Conservation (phyloP, 2,113 vertebrate genomes). For the Hypanus sabinus region DNA sequence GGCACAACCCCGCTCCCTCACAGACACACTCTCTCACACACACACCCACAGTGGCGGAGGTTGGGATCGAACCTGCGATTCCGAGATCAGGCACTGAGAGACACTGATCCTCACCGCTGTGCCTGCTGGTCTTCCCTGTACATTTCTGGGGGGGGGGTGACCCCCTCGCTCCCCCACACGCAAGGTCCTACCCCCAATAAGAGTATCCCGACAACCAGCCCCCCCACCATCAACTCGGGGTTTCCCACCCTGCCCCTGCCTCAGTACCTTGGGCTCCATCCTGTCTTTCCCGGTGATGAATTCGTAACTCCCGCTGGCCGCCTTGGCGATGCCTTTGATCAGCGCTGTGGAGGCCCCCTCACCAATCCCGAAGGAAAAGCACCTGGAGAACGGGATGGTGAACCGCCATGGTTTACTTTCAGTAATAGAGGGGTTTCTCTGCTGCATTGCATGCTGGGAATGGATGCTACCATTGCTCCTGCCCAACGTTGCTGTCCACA, state of each 20-base stretch:
- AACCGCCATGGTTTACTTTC: background rate
- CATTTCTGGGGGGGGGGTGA: too few species aligned
- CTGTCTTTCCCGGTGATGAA: constrained; percentile 68
- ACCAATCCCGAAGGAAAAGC: constrained; percentile 77
- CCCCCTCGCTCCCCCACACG: too few species aligned
- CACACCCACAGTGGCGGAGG: too few species aligned
- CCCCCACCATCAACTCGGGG: too few species aligned
- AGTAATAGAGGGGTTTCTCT: background rate
- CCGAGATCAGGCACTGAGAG: too few species aligned
- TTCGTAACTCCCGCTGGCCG: constrained; percentile 60
- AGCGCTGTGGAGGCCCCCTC: constrained; percentile 72
- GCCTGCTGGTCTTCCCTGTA: too few species aligned
- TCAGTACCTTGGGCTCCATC: constrained; percentile 70
- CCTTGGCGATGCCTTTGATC: constrained; percentile 64
- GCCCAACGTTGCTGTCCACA: background rate
- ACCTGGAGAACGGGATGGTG: constrained; percentile 49
- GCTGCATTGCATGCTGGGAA: background rate
- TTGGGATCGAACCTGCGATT: too few species aligned
- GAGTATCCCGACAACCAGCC: too few species aligned
- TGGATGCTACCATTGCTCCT: background rate
- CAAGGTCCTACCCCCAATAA: too few species aligned
- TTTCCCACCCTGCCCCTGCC: background rate
- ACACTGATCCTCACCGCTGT: too few species aligned
- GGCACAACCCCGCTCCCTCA: too few species aligned
- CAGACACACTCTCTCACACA: too few species aligned